Conservation (phyloP, 2,113 vertebrate species). For the Atlantisia rogersi region DNA sequence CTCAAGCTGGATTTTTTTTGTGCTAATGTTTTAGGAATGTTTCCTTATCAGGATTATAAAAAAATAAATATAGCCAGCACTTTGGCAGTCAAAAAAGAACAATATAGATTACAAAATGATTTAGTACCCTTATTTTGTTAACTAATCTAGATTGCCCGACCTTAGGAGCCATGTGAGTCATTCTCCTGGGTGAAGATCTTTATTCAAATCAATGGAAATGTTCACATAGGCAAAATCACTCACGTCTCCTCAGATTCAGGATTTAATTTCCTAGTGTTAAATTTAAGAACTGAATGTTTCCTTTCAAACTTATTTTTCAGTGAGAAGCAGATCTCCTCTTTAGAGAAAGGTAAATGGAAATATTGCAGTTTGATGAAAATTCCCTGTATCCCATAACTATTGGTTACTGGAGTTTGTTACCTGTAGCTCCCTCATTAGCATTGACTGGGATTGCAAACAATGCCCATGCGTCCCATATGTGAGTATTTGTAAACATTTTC, state of each 20-base stretch:
- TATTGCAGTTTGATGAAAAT: neutral
- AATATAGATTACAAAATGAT: conserved; percentile 62
- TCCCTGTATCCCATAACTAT: neutral
- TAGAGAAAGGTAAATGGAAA: neutral
- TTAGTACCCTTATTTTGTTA: conserved; percentile 34
- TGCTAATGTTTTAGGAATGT: conserved; percentile 63
- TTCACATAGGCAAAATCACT: neutral
- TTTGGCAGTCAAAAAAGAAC: conserved; percentile 53
- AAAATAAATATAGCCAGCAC: conserved; percentile 62
- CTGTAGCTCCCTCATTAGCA: neutral
- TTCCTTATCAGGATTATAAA: conserved; percentile 62
- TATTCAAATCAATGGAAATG: neutral
- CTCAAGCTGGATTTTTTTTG: neutral
- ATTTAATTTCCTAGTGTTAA: neutral
- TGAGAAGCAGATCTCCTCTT: neutral
- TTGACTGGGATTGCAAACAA: neutral
- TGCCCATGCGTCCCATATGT: neutral
- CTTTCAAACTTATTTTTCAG: neutral
- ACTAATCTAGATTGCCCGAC: neutral
- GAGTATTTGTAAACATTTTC: neutral
- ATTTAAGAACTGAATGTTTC: neutral
- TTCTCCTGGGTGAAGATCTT: neutral
- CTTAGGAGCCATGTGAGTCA: neutral
- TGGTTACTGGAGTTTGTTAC: neutral
- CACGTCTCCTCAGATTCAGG: neutral